These are phyloP conservation scores for Glomeris maerens DNA, from an alignment of 1,140 invertebrate species.

Conservation along the genomic window DNA sequence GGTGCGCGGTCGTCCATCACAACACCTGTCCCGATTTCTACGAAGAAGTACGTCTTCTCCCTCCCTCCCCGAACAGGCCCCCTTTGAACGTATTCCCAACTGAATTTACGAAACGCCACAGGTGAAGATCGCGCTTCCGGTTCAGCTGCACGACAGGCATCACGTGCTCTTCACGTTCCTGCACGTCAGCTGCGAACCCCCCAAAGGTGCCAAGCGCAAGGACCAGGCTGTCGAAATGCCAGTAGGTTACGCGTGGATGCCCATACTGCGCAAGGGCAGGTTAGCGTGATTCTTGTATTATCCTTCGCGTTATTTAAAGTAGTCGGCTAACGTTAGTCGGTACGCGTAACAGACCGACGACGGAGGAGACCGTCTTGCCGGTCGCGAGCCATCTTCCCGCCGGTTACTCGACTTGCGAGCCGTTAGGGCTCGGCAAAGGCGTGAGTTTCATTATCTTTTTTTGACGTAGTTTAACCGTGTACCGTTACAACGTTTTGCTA, in stretches of 20 bases:
- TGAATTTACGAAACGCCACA: constrained; percentile 26
- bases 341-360: constrained; percentile 37
- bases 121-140: constrained; percentile 68
- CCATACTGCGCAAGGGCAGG: constrained; percentile 64
- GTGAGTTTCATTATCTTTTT: constrained; percentile 46
- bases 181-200: constrained; percentile 56
- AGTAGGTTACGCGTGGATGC: constrained; percentile 82
- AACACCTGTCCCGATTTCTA: constrained; percentile 39
- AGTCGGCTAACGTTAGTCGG: neutral
- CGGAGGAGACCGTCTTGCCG: constrained; percentile 61
- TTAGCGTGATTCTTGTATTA: constrained; percentile 18
- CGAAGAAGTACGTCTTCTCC: constrained; percentile 23
- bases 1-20: constrained; percentile 41
- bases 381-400: constrained; percentile 70
- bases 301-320: neutral
- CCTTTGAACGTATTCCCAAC: constrained; percentile 3
- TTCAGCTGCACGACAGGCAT: constrained; percentile 57
- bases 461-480: too few relatives aligned
- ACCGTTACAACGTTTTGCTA: neutral
- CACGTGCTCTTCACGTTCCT: constrained; percentile 79
- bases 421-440: constrained; percentile 74
- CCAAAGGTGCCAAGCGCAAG: constrained; percentile 43
- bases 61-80: too few relatives aligned
- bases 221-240: constrained; percentile 73
- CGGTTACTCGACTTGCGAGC: constrained; percentile 75